These are phyloP conservation scores for human DNA, from an alignment of 2,113 vertebrate species.

Conservation along the genomic window GRCh38 chr3:12203501-12204000, in stretches of 20 bases:
- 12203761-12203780: constrained; percentile 16
- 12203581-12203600: background rate
- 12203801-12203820: background rate
- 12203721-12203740: constrained; percentile 10
- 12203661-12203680: background rate
- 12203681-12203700: background rate
- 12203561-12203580: background rate
- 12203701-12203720: background rate
- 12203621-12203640: constrained; percentile 36
- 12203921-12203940: background rate
- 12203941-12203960: background rate
- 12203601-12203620: background rate
- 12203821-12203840: background rate
- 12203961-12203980: background rate
- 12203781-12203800: constrained; percentile 30
- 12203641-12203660: constrained; percentile 17
- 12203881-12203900: background rate
- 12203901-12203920: background rate
- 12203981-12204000: background rate
- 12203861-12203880: background rate
- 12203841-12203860: background rate
- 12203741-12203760: constrained; percentile 2
- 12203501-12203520: background rate
- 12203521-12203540: constrained; percentile 26
- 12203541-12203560: background rate